Evolutionary conservation across 2,888 invertebrate species (phyloP).

Genomic region (Galerucella calmariensis): DNA sequence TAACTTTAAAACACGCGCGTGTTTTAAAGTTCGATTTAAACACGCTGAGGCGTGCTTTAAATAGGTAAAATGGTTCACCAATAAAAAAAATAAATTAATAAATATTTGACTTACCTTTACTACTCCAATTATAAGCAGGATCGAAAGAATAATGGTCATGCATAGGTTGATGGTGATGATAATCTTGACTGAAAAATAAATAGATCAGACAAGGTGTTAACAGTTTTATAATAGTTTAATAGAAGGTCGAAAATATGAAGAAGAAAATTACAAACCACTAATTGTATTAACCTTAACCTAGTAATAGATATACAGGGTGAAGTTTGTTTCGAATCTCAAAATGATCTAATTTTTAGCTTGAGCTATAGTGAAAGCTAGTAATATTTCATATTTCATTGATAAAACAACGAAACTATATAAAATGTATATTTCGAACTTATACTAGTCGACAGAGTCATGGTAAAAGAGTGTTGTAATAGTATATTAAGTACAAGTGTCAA

Average conservation of each 20-base stretch:
- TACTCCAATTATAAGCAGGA: slow-evolving; percentile 79
- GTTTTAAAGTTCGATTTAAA: too few species aligned
- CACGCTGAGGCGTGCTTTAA: too few species aligned
- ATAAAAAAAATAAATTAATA: slow-evolving; percentile 10
- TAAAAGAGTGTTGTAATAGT: too few species aligned
- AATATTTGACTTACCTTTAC: slow-evolving; percentile 71
- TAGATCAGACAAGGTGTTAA: background rate
- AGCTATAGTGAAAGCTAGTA: too few species aligned
- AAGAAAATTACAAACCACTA: background rate
- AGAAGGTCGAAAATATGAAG: slow-evolving; percentile 6
- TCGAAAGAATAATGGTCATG: slow-evolving; percentile 85
- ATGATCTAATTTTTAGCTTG: too few species aligned
- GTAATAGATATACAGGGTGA: background rate
- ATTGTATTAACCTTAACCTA: background rate
- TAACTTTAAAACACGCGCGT: too few species aligned
- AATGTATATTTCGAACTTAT: too few species aligned
- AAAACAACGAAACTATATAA: too few species aligned
- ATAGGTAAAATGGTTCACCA: background rate
- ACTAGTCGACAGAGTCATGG: too few species aligned
- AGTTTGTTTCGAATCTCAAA: too few species aligned
- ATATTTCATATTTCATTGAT: too few species aligned
- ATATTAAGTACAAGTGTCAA: too few species aligned
- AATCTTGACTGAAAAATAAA: slow-evolving; percentile 74
- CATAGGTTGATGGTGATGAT: slow-evolving; percentile 82
- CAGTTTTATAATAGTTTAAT: background rate